Percentiles rank a stretch among this genome's conserved stretches.
Conservation (phyloP, 2,888 invertebrate species). For the Nomada lathburiana region DNA sequence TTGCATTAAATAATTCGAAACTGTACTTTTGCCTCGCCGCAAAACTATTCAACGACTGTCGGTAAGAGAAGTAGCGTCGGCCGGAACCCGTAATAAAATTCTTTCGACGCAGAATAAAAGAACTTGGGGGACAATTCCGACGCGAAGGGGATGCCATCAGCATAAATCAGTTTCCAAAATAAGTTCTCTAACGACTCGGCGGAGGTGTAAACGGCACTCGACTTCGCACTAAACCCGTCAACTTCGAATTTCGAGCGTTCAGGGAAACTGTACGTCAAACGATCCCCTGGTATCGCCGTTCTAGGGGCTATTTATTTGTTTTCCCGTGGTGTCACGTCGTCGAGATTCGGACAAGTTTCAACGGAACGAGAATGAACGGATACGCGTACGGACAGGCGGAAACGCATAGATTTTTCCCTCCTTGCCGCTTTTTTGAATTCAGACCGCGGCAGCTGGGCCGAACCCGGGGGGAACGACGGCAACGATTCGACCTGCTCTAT, state of each 20-base stretch:
- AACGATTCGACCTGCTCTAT: slow-evolving; percentile 72
- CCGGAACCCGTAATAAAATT: no score
- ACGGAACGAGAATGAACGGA: slow-evolving; percentile 33
- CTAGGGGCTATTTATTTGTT: slow-evolving; percentile 47
- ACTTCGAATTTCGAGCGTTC: slow-evolving; percentile 34
- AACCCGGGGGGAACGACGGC: slow-evolving; percentile 49
- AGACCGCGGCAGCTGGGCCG: slow-evolving; percentile 66
- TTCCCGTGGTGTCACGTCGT: slow-evolving; percentile 40
- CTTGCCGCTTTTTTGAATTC: slow-evolving; percentile 66
- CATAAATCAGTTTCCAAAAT: neutral
- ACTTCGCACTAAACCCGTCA: neutral
- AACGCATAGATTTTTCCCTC: slow-evolving; percentile 58
- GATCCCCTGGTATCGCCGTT: neutral
- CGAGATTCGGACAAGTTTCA: slow-evolving; percentile 41
- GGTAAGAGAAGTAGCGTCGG: no score
- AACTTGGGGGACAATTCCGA: no score
- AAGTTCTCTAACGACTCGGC: neutral
- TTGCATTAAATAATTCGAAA: no score
- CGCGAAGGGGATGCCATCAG: no score
- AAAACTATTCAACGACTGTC: no score
- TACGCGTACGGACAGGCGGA: slow-evolving; percentile 53
- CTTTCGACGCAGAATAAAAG: no score
- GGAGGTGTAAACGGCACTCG: neutral
- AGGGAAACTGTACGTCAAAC: slow-evolving; percentile 35
- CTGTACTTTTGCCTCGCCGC: no score